Evolutionary conservation across 2,888 invertebrate genomes (phyloP).

Genomic region (Seira ritae): DNA sequence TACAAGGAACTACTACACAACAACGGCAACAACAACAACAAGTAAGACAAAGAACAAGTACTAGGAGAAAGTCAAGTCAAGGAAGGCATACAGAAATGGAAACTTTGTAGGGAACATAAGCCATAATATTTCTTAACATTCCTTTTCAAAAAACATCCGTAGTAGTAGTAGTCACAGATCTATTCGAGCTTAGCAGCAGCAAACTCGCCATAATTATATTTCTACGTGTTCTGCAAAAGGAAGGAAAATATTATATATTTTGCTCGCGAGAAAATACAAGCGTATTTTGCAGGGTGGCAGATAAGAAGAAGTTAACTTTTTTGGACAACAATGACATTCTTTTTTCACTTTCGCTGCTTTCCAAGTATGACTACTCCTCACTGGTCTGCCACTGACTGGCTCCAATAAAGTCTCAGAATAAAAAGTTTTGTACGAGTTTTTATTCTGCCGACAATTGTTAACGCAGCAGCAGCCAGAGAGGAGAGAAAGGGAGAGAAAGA

Average conservation of each 20-base stretch:
- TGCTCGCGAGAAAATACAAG: too few relatives aligned
- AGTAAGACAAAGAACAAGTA: constrained; percentile 6
- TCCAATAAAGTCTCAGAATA: not conserved
- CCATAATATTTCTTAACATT: too few relatives aligned
- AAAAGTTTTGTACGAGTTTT: not conserved
- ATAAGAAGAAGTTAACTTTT: not conserved
- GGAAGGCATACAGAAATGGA: too few relatives aligned
- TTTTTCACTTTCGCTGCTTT: not conserved
- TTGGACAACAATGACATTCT: not conserved
- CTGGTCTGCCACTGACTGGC: constrained; percentile 14
- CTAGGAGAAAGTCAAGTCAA: too few relatives aligned
- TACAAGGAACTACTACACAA: constrained; percentile 19
- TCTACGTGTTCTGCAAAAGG: too few relatives aligned
- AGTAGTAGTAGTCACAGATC: too few relatives aligned
- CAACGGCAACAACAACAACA: constrained; percentile 33
- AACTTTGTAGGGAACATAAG: too few relatives aligned
- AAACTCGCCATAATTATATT: too few relatives aligned
- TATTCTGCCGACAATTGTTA: constrained; percentile 45
- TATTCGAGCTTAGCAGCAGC: too few relatives aligned
- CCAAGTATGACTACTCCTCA: constrained; percentile 3
- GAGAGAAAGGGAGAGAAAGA: constrained; percentile 7
- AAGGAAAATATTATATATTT: too few relatives aligned
- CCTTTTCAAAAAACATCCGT: too few relatives aligned
- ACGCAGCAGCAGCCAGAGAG: constrained; percentile 43
- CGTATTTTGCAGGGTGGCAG: not conserved